Evolutionary conservation across 2,888 invertebrate genomes (phyloP).

Genomic region (Trachelus troglodyta): DNA sequence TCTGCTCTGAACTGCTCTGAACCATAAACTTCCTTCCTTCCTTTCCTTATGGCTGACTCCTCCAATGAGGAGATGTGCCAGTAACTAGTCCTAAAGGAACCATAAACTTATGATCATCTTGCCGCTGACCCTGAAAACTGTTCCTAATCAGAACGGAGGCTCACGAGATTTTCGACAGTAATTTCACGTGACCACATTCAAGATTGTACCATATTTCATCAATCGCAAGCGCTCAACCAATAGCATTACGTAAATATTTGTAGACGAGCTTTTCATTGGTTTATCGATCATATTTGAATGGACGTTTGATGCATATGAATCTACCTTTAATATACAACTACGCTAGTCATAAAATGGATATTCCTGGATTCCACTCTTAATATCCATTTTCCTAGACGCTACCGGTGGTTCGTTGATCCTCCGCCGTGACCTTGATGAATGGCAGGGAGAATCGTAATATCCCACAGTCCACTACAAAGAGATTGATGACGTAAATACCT

Average conservation of each 20-base stretch:
- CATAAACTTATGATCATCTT: slow-evolving; percentile 1
- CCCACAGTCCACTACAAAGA: background rate
- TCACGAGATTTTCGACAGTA: background rate
- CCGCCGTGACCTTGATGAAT: slow-evolving; percentile 1
- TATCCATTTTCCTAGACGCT: background rate
- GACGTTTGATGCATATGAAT: background rate
- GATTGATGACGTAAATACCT: background rate
- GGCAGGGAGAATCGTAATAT: background rate
- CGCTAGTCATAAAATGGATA: background rate
- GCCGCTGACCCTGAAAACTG: background rate
- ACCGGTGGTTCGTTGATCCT: slow-evolving; percentile 3
- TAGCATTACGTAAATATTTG: background rate
- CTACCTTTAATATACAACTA: background rate
- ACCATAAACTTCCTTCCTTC: too few species aligned
- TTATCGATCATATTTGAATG: background rate
- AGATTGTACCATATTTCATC: background rate
- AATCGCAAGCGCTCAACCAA: background rate
- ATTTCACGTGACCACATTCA: background rate
- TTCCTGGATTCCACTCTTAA: background rate
- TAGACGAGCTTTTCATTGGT: background rate
- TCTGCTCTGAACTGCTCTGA: slow-evolving; percentile 6
- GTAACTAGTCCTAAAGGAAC: background rate
- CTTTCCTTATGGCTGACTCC: too few species aligned
- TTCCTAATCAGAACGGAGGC: background rate
- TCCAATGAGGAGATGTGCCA: too few species aligned